phyloP scores from a whole-genome alignment of 2,797 vertebrate species.

The Artibeus jamaicensis region DNA sequence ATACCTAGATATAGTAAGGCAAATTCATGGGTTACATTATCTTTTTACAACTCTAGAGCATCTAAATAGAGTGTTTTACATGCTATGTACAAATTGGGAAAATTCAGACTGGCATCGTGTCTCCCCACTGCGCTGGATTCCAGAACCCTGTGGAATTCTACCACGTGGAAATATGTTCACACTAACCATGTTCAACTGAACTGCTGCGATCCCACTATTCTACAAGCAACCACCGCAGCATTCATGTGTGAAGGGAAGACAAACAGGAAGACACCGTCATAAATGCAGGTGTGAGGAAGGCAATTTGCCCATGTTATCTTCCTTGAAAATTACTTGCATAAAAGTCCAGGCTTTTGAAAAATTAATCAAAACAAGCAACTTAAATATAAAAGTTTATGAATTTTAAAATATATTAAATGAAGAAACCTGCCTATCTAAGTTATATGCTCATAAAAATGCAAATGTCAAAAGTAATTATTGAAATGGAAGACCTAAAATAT shows the following conservation, averaged over 20 bases:
- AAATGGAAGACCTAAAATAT: neutral
- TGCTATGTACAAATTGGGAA: neutral
- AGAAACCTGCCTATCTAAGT: neutral
- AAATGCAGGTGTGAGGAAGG: neutral
- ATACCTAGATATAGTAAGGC: neutral
- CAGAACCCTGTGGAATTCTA: no score
- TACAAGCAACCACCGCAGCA: neutral
- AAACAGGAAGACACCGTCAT: neutral
- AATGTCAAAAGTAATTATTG: neutral
- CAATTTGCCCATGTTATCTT: neutral
- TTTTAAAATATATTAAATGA: neutral
- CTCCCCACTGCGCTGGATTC: neutral
- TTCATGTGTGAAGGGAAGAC: neutral
- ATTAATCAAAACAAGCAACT: neutral
- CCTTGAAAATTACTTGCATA: neutral
- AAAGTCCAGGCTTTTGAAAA: neutral
- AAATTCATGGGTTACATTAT: neutral
- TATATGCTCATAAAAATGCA: neutral
- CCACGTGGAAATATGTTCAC: no score
- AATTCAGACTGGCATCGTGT: neutral
- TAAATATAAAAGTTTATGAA: neutral
- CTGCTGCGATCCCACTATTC: neutral
- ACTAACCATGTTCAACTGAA: neutral
- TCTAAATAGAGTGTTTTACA: neutral
- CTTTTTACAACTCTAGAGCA: neutral